Evolutionary conservation across 2,888 invertebrate species (phyloP), one percentile per base, ranked within the genome.

Genomic region (Sphecodes monilicornis): DNA sequence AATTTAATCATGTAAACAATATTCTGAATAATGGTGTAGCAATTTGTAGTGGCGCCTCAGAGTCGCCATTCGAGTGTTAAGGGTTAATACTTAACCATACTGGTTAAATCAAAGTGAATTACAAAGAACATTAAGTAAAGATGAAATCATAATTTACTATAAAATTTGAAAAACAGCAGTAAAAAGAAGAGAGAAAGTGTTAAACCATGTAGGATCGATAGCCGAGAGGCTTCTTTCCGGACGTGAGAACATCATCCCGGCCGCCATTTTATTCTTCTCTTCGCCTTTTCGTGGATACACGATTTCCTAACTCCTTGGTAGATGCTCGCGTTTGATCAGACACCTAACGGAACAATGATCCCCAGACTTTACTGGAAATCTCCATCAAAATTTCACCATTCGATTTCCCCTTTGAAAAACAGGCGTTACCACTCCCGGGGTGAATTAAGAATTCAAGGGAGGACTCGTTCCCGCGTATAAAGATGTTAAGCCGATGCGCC

Each of bases 361-460:
- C 41, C 46, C 50, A 50, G 1, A 11, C 8, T n/a, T 5, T 22
- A 8, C 43, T 4, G 18, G 6, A 16, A 32, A 10, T 18, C n/a
- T 29, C 43, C 66, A 82, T 82, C n/a, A 82, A 82, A 76, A 26
- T 84, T 84, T 77, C 81, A 81, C 36, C 41, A 76, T 76, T 84
- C 83, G 83, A 81, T 84, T 77, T 69, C 39, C 0, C 43, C 43
- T 39, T 46, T 60, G 76, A 77, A 77, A 80, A 84, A 81, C 83
- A 76, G 60, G 83, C 81, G 68, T 84, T 81, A 76, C 83, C 83
- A 70, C 81, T 76, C 83, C 73, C 10, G 1, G 66, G 60, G 13
- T 13, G 41, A 68, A 74, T 84, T 60, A 81, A 84, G 77, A 46
- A 84, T 84, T 84, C 69, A 81, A 32, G 16, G 13, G 50, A 18